Evolutionary conservation across 2,888 invertebrate species (phyloP), one percentile per base, ranked within the genome.

Genomic region (Caenorhabditis macrosperma): DNA sequence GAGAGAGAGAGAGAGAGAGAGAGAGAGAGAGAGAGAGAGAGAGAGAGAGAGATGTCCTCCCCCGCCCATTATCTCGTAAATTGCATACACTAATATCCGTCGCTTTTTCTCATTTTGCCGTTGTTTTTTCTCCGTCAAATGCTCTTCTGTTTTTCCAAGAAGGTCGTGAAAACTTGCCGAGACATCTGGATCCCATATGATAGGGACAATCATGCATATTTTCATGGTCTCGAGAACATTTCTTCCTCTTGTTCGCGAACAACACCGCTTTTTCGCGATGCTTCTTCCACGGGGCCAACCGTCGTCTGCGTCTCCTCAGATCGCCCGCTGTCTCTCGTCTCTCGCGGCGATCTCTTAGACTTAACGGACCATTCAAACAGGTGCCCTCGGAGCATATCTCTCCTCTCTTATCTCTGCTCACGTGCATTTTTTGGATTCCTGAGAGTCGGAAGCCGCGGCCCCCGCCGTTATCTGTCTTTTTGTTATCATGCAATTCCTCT

Each of bases 341-440:
- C 17, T 38, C 54, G 54, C 50, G 68, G 24, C 44, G 33, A 46
- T 33, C 33, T 59, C 59, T 30, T 44, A n/a, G 54, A 57, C 50
- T 61, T 60, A 59, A 60, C 69, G 69, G 69, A 61, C 69, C 69
- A 71, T 59, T 71, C 69, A 71, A 71, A 71, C 69, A 71, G 60
- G 69, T 71, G 69, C 61, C 60, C 60, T 66, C 28, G n/a, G 26
- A 17, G 12, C 20, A 26, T 50, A 5, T 52, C 50, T 54, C 61
- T 41, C 52, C 48, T n/a, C 17, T 24, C 38, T 28, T 30, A 50
- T 33, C 61, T 20, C 20, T 38, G 24, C 35, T 24, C 33, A 35
- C 48, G 35, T 30, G 60, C 69, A 71, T 71, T 71, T 71, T 71
- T 71, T 71, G 61, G 54, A 71, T 71, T 71, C 69, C 69, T 46